These are phyloP conservation scores for Octomys mimax DNA, from an alignment of 2,797 vertebrate species.

Conservation along the genomic window DNA sequence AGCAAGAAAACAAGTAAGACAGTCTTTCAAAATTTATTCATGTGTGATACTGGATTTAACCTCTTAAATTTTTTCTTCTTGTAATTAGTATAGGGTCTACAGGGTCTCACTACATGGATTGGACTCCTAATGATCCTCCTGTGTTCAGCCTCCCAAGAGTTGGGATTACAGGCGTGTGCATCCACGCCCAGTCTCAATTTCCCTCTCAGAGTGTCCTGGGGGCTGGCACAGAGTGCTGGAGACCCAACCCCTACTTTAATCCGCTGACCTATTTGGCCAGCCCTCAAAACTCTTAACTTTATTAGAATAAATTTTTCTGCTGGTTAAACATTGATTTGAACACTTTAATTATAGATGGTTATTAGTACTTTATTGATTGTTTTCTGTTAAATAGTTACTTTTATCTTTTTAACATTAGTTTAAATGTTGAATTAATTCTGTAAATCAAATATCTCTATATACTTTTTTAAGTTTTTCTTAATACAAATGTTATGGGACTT, in stretches of 20 bases:
- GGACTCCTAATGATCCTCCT: too few relatives aligned
- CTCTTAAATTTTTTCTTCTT: not conserved
- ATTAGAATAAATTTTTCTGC: not conserved
- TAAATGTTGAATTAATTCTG: not conserved
- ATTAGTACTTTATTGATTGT: not conserved
- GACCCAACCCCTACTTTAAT: too few relatives aligned
- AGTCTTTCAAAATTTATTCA: not conserved
- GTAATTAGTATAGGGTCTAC: too few relatives aligned
- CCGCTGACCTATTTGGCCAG: too few relatives aligned
- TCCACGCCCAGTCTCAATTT: too few relatives aligned
- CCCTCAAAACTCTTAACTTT: not conserved
- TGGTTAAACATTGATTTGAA: not conserved
- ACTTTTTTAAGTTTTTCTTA: not conserved
- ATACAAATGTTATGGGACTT: not conserved
- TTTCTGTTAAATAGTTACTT: constrained; percentile 7
- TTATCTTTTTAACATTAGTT: not conserved
- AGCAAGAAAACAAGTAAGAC: not conserved
- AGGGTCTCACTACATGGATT: too few relatives aligned
- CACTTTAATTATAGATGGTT: constrained; percentile 6
- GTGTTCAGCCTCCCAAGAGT: too few relatives aligned
- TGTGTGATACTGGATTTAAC: not conserved
- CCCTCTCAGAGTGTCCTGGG: too few relatives aligned
- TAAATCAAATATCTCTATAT: not conserved
- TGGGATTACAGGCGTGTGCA: too few relatives aligned
- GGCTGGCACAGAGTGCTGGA: too few relatives aligned